These are phyloP conservation scores for Enteromius radiatus DNA, from an alignment of 2,797 vertebrate species.

Conservation along the genomic window DNA sequence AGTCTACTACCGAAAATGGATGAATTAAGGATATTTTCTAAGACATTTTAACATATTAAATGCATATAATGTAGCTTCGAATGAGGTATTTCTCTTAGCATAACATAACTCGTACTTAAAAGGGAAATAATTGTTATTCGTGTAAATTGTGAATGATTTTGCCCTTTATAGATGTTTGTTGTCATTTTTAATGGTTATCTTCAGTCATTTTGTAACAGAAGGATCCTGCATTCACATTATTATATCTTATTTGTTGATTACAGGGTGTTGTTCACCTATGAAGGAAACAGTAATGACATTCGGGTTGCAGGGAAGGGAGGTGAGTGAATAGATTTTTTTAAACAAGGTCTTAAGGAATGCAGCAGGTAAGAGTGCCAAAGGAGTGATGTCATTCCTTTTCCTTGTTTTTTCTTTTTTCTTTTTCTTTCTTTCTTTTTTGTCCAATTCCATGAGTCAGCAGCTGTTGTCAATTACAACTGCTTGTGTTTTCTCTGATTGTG, in stretches of 20 bases:
- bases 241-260: constrained; percentile 41
- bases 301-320: constrained; percentile 87
- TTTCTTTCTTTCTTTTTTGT: background rate
- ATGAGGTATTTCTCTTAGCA: background rate
- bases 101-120: background rate
- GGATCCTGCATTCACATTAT: background rate
- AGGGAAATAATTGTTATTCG: background rate
- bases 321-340: constrained; percentile 67
- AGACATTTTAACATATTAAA: background rate
- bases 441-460: background rate
- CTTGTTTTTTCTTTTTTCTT: no score
- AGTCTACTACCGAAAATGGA: background rate
- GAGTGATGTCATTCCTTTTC: background rate
- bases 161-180: background rate
- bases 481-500: constrained; percentile 54
- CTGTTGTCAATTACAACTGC: background rate
- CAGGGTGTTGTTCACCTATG: constrained; percentile 91
- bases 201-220: background rate
- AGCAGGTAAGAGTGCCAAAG: background rate
- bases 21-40: background rate
- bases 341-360: background rate
- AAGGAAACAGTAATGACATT: constrained; percentile 90
- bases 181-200: background rate
- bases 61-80: background rate
- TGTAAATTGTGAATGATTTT: background rate